Evolutionary conservation across 1,140 invertebrate species (phyloP).

Genomic region (Zaprionus camerounensis): DNA sequence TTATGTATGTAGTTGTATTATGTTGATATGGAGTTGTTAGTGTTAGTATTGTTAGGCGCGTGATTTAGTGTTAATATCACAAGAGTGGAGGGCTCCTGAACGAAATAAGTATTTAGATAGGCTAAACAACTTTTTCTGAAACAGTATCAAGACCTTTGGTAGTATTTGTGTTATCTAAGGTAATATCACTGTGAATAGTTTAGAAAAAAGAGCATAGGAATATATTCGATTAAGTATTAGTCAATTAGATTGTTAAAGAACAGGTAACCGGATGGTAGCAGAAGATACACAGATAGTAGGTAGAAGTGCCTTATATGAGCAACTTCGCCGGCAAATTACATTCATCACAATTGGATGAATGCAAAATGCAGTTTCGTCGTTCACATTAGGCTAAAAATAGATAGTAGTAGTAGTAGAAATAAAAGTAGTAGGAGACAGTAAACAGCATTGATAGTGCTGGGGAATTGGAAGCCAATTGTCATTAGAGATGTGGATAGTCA

Average conservation of each 20-base stretch:
- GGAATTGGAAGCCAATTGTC: conserved; percentile 21
- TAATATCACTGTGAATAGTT: conserved; percentile 79
- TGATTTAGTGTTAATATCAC: conserved; percentile 79
- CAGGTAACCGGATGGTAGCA: conserved; percentile 51
- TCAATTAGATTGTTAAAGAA: conserved; percentile 34
- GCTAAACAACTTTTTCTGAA: conserved; percentile 75
- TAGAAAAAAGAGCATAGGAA: conserved; percentile 60
- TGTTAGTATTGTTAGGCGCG: conserved; percentile 61
- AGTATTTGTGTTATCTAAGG: conserved; percentile 67
- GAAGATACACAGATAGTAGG: conserved; percentile 14
- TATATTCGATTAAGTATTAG: conserved; percentile 62
- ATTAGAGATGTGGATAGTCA: conserved; percentile 17
- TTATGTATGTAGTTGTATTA: conserved; percentile 20
- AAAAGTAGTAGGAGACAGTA: conserved; percentile 1
- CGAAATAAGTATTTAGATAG: conserved; percentile 30
- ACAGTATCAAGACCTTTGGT: conserved; percentile 71
- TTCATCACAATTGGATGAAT: background rate
- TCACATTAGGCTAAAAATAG: conserved; percentile 7
- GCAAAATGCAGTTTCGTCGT: background rate
- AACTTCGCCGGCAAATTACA: background rate
- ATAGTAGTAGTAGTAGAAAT: background rate
- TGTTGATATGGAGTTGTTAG: conserved; percentile 36
- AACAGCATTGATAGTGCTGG: conserved; percentile 27
- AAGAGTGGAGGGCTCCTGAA: conserved; percentile 49
- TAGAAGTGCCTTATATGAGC: background rate